Percentiles rank a stretch among this genome's conserved stretches.
Evolutionary conservation across 2,888 invertebrate species (phyloP).

Genomic region (Drosophila sordidula): DNA sequence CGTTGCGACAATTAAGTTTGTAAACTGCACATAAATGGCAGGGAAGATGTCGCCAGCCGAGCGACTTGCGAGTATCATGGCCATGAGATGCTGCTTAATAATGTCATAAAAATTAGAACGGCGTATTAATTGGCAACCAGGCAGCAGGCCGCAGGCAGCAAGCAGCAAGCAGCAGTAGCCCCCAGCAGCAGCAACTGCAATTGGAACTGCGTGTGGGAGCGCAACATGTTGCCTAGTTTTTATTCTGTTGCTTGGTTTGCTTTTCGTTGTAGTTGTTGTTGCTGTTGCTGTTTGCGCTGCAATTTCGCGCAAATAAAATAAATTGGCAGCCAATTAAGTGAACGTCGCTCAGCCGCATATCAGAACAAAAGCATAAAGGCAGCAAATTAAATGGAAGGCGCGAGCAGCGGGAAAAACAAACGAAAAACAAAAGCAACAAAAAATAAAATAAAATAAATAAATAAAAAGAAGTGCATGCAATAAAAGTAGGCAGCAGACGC

Average conservation of each 20-base stretch:
- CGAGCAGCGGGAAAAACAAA: slow-evolving; percentile 19
- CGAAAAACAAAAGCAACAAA: slow-evolving; percentile 8
- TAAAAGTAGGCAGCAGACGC: slow-evolving; percentile 14
- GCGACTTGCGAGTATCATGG: slow-evolving; percentile 50
- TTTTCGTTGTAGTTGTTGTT: slow-evolving; percentile 17
- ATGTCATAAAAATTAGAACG: slow-evolving; percentile 81
- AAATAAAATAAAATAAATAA: slow-evolving; percentile 5
- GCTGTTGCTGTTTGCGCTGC: slow-evolving; percentile 52
- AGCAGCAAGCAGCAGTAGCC: slow-evolving; percentile 20
- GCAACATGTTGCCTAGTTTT: slow-evolving; percentile 75
- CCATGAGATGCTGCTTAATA: slow-evolving; percentile 75
- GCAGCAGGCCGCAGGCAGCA: slow-evolving; percentile 27
- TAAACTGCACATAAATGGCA: slow-evolving; percentile 76
- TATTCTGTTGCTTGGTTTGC: slow-evolving; percentile 25
- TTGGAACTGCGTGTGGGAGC: slow-evolving; percentile 73
- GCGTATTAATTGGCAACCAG: slow-evolving; percentile 76
- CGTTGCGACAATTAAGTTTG: slow-evolving; percentile 76
- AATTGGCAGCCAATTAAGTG: slow-evolving; percentile 80
- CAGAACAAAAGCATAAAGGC: slow-evolving; percentile 77
- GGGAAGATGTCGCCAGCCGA: slow-evolving; percentile 67
- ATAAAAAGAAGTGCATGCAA: slow-evolving; percentile 27
- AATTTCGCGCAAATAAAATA: slow-evolving; percentile 80
- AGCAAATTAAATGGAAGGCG: slow-evolving; percentile 70
- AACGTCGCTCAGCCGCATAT: slow-evolving; percentile 68
- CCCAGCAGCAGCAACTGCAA: slow-evolving; percentile 32